Evolutionary conservation across 2,888 invertebrate species (phyloP).

Genomic region (Parasteatoda lunata): DNA sequence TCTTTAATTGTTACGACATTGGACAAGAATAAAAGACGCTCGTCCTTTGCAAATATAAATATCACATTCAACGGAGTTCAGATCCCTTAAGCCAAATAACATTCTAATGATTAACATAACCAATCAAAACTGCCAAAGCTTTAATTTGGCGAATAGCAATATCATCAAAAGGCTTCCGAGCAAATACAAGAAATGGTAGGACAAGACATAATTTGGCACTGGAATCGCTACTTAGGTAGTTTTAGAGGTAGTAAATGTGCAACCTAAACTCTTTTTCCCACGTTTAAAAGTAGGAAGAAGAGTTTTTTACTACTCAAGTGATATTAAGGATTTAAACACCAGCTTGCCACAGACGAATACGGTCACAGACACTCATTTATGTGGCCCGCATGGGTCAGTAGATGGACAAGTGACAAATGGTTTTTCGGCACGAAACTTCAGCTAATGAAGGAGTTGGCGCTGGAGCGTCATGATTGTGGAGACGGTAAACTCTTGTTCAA

Average conservation of each 20-base stretch:
- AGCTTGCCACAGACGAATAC: not conserved
- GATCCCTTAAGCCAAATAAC: no score
- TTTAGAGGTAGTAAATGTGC: not conserved
- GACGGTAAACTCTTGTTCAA: not conserved
- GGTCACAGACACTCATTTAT: constrained; percentile 8
- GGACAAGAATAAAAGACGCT: no score
- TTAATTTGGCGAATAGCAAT: not conserved
- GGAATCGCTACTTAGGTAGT: not conserved
- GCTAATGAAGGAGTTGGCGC: constrained; percentile 20
- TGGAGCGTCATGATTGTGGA: not conserved
- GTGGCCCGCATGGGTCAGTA: constrained; percentile 44
- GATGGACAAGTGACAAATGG: constrained; percentile 53
- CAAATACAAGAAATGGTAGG: not conserved
- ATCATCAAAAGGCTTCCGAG: not conserved
- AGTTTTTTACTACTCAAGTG: not conserved
- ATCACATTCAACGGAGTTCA: no score
- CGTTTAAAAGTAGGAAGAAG: not conserved
- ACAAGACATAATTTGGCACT: not conserved
- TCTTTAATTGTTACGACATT: no score
- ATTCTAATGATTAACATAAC: no score
- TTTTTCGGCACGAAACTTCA: constrained; percentile 42
- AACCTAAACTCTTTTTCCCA: not conserved
- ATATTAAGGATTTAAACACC: constrained; percentile 30
- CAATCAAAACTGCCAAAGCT: no score
- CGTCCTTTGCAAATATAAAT: no score